Base-by-base conservation (phyloP, 2,113 vertebrate genomes). In the Meles meles region DNA sequence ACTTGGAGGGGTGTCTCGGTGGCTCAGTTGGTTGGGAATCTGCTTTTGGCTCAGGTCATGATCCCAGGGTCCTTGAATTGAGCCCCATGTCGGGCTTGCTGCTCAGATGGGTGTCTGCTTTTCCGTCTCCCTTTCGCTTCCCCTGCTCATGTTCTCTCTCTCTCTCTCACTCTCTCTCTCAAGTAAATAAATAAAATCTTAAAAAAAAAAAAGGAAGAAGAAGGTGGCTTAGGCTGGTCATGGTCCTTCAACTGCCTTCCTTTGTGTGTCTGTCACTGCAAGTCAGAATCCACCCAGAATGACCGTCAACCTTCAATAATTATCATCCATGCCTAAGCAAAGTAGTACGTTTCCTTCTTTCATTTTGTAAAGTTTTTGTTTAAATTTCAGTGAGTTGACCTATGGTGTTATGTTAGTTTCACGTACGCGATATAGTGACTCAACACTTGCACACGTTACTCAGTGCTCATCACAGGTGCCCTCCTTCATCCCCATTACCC, bases 141-240 rank as follows among this genome's bases (percentile, higher is more conserved):
- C 7, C 67, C 3, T 69, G 67, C 17, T 69, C 34, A 20, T 34
- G 63, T 7, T 15, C 14, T 67, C 31, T 15, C 15, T 17, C 65
- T 18, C 34, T 67, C 7, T 34, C 63, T 34, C 15, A 3, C 65
- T 34, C 65, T 67, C 65, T 67, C 31, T 67, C 31, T 67, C 34
- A 67, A 67, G 34, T 67, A n/a, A 67, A n/a, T 67, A 67, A 67
- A n/a, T n/a, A 69, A n/a, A 20, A n/a, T 69, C 34, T n/a, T 69
- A n/a, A n/a, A 69, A 67, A 6, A 63, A 63, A 15, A 3, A 67
- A 8, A n/a, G n/a, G 14, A 67, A 52, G 14, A 52, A 52, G 4
- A 52, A 52, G 49, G 1, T 15, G 65, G 8, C 12, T 31, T 4
- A 21, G 31, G 2, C 11, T 15, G 4, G 1, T 2, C 3, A 6